Evolutionary conservation across 2,888 invertebrate species (phyloP), one percentile per base, ranked within the genome.

Genomic region (Orgyia antiqua): DNA sequence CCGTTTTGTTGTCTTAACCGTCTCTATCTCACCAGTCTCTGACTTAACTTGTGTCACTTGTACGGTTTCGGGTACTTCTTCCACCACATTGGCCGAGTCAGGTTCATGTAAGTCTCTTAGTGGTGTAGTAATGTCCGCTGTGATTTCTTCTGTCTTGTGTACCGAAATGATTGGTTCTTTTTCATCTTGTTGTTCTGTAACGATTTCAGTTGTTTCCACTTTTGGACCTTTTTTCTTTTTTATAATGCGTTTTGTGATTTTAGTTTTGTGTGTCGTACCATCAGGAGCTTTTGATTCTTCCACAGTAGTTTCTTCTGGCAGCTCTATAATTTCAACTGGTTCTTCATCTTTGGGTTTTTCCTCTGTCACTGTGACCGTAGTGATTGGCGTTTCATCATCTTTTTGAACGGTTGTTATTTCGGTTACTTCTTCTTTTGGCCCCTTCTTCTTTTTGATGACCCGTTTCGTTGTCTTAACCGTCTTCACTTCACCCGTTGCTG

Each of bases 281-380:
- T 50, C 43, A 2, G 20, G 33, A 2, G 27, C 38, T 5, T 15
- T 18, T 0, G 27, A 17, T 13, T 50, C 40, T 20, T 52, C 44
- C 1, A 55, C 34, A 27, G 58, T 64, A 1, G 52, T 45, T 58
- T 69, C 59, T 45, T 80, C 74, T 1, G 78, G 70, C 2, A 76
- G 60, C 11, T 54, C 57, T 17, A 38, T 48, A 6, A 75, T 48
- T 36, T 75, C 65, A 49, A 77, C 47, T 44, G 82, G 59, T 58
- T 76, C 20, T 9, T 23, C 23, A 9, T 23, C 11, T 10, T 6
- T 2, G 10, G 8, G 9, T 20, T 1, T 4, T 20, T 20, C 4
- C 36, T 73, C 44, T 0, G 52, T 39, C 15, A 50, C 37, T 0
- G 34, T 36, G n/a, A 47, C 43, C 0, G 42, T 44, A 0, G 40